Evolutionary conservation across 2,888 invertebrate species (phyloP), one percentile per base, ranked within the genome.

Genomic region (Vanessa cardui): DNA sequence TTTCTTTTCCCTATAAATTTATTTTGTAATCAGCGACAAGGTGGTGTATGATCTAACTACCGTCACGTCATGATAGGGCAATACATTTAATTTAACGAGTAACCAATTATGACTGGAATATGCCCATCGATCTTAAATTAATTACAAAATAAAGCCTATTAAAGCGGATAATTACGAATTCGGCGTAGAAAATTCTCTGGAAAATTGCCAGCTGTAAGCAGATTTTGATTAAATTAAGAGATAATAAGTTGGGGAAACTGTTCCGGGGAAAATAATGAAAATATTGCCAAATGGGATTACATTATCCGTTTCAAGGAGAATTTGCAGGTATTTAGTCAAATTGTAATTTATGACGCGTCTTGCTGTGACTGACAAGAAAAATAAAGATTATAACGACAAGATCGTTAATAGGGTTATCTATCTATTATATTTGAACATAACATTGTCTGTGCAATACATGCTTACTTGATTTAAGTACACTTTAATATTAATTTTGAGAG

Each of bases 221-320:
- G 83, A 83, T 84, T 85, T 81, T 90, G 86, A 91, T 92, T 91
- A 88, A 91, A 91, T 90, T 89, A 90, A 82, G 83, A 83, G 77
- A 84, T 90, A 89, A 89, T 90, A 87, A 82, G 82, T 82, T 83
- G 88, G 89, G 90, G 87, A 83, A 81, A 74, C 78, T 73, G 78
- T 82, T 85, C 79, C 77, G 81, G 82, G 84, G 84, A 83, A 86
- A 87, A 86, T 90, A 91, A 92, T 91, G 89, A 89, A 91, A 89
- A 86, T 88, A 89, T 88, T 80, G 80, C 82, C 73, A 64, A 68
- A 80, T 78, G 80, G 82, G 82, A 83, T 83, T 78, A 82, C 75
- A 70, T 72, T 76, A 73, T 75, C 81, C 79, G 79, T 77, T 62
- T 59, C 26, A 76, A 79, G 76, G 81, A 83, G 78, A 80, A 78